Conservation (phyloP, 2,113 vertebrate species). For the Brachionichthys hirsutus region DNA sequence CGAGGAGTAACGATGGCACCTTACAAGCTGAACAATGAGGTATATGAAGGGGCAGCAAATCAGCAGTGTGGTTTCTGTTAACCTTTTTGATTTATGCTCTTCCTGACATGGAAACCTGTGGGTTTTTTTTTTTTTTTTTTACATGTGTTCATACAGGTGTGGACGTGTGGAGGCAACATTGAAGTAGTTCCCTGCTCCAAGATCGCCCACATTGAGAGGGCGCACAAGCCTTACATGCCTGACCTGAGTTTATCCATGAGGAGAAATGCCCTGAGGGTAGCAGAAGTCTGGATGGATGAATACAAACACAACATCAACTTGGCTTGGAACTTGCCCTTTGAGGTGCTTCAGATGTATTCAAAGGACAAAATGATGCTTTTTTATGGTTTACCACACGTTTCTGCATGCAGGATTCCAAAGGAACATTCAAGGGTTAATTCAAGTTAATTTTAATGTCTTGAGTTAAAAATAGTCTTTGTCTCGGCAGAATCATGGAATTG, state of each 20-base stretch:
- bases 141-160: conserved; percentile 73
- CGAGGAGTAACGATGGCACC: too few relatives aligned
- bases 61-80: too few relatives aligned
- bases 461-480: not conserved
- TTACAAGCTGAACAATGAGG: too few relatives aligned
- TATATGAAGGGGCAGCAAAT: too few relatives aligned
- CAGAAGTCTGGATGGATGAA: conserved; percentile 83
- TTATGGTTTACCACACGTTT: not conserved
- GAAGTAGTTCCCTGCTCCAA: conserved; percentile 81
- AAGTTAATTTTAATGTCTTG: too few relatives aligned
- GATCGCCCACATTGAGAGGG: conserved; percentile 78
- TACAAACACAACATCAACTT: conserved; percentile 79
- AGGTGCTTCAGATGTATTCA: conserved; percentile 56
- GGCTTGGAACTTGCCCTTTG: conserved; percentile 78
- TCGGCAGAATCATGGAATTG: conserved; percentile 87
- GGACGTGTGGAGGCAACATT: conserved; percentile 82
- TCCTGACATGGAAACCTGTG: too few relatives aligned
- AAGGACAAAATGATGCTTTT: too few relatives aligned
- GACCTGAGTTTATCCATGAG: conserved; percentile 58
- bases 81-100: too few relatives aligned
- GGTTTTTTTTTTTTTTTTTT: not conserved
- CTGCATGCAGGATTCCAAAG: not conserved
- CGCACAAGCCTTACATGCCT: conserved; percentile 78
- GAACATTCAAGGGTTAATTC: not conserved
- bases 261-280: conserved; percentile 77